phyloP scores from a whole-genome alignment of 1,140 invertebrate genomes.

The Drosophila triauraria region DNA sequence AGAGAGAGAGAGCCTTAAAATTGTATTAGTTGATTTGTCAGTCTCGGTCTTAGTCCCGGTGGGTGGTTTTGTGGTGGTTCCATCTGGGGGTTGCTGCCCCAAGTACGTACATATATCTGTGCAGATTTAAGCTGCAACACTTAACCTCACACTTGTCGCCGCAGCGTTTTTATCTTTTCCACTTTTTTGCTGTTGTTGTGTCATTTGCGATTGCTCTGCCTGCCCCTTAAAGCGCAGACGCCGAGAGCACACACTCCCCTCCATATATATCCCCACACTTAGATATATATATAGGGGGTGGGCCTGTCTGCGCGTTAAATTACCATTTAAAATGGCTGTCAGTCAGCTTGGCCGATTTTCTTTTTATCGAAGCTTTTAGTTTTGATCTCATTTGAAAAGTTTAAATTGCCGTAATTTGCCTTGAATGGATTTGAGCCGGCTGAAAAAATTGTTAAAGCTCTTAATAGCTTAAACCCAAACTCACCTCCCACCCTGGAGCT shows the following conservation, averaged over 20 bases:
- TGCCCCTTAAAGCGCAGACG: constrained; percentile 66
- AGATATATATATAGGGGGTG: constrained; percentile 3
- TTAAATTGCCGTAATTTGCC: constrained; percentile 78
- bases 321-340: constrained; percentile 85
- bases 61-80: constrained; percentile 6
- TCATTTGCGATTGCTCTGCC: constrained; percentile 47
- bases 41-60: constrained; percentile 20
- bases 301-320: constrained; percentile 64
- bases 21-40: constrained; percentile 70
- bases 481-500: not conserved
- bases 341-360: constrained; percentile 73
- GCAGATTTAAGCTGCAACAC: constrained; percentile 79
- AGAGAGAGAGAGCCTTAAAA: constrained; percentile 33
- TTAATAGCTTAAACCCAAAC: constrained; percentile 13
- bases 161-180: constrained; percentile 42
- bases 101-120: constrained; percentile 29
- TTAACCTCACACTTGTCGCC: constrained; percentile 81
- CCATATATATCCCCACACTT: constrained; percentile 1
- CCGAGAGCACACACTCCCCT: constrained; percentile 39
- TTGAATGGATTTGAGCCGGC: constrained; percentile 39
- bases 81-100: constrained; percentile 64
- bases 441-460: constrained; percentile 25
- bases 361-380: constrained; percentile 83
- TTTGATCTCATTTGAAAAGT: constrained; percentile 79
- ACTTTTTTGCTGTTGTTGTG: constrained; percentile 21